Evolutionary conservation across 2,113 vertebrate species (phyloP).

Genomic region (Apistogramma diplotaenia): DNA sequence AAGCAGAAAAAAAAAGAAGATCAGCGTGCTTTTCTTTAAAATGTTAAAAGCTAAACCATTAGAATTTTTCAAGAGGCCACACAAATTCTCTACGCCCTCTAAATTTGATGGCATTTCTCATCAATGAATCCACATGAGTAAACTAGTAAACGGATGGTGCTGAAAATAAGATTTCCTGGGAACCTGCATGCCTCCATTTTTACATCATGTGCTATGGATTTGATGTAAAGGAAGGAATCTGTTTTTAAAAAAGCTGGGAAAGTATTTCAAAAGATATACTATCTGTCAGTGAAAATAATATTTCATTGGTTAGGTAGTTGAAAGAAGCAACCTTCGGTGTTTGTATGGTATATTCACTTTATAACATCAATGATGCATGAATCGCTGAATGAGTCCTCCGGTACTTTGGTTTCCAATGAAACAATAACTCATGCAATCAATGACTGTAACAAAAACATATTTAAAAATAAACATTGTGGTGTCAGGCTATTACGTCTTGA

Average conservation of each 20-base stretch:
- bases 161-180: slow-evolving; percentile 6
- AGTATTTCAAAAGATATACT: not conserved
- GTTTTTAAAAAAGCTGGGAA: not conserved
- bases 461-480: no score
- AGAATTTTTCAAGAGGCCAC: not conserved
- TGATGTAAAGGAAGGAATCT: not conserved
- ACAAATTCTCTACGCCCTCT: not conserved
- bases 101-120: not conserved
- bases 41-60: not conserved
- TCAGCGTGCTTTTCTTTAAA: not conserved
- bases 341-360: not conserved
- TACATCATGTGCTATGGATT: not conserved
- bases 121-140: not conserved
- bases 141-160: slow-evolving; percentile 6
- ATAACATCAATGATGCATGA: not conserved
- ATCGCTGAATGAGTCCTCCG: not conserved
- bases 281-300: not conserved
- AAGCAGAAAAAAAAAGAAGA: not conserved
- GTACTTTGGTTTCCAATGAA: not conserved
- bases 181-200: not conserved
- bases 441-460: not conserved
- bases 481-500: not conserved
- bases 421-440: not conserved
- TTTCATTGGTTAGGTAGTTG: not conserved
- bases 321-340: not conserved